These are phyloP conservation scores for Theristus sp. DNA, from an alignment of 2,888 invertebrate genomes.

Conservation along the genomic window DNA sequence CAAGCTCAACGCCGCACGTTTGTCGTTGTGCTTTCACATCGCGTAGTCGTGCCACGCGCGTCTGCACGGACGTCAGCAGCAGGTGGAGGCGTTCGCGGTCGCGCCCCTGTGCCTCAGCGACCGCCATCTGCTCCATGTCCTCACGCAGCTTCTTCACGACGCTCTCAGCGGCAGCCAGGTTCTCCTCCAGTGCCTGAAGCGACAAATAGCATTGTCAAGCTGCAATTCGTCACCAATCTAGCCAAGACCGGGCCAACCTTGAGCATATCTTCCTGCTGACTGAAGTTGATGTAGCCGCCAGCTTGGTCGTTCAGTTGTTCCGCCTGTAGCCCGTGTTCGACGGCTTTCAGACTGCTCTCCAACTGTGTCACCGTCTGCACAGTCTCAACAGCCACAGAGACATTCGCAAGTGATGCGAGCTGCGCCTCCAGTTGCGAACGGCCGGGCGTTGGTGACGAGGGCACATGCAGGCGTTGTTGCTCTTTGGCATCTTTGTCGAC, in stretches of 20 bases:
- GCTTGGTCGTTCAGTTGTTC: background rate
- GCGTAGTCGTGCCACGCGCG: background rate
- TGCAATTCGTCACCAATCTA: too few species aligned
- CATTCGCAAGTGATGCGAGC: background rate
- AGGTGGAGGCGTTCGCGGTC: conserved; percentile 1
- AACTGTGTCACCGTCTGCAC: conserved; percentile 1
- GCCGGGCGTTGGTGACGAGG: too few species aligned
- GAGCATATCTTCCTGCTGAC: background rate
- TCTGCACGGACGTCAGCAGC: background rate
- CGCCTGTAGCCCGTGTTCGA: background rate
- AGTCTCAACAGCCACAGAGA: background rate
- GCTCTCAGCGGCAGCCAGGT: background rate
- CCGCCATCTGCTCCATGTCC: background rate
- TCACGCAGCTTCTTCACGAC: background rate
- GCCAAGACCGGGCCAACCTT: too few species aligned
- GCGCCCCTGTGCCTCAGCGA: background rate
- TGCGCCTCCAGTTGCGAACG: background rate
- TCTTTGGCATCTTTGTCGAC: too few species aligned
- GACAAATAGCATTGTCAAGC: background rate
- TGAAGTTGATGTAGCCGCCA: background rate
- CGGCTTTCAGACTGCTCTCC: background rate
- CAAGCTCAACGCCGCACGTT: conserved; percentile 4
- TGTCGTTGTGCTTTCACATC: background rate
- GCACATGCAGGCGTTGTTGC: too few species aligned
- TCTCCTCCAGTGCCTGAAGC: background rate